A percentile compares a stretch with the other conserved stretches of the same genome.
phyloP scores from a whole-genome alignment of 2,888 invertebrate genomes.

The Rambutsinella grinnellia region DNA sequence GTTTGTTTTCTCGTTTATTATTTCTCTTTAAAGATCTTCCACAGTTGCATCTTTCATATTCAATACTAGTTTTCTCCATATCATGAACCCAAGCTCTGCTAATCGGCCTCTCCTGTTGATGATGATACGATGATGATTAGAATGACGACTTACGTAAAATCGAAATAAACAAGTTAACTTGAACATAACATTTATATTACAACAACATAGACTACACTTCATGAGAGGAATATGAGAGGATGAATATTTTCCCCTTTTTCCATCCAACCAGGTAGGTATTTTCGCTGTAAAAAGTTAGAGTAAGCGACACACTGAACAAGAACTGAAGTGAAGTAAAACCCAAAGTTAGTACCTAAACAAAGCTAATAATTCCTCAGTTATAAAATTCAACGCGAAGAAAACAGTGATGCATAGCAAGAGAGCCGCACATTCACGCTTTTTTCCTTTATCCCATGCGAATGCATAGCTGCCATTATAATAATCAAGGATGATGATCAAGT shows the following conservation, averaged over 20 bases:
- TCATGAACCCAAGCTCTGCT: no score
- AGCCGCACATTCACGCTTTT: background rate
- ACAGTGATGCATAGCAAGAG: background rate
- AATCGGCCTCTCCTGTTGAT: no score
- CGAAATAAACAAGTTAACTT: constrained; percentile 54
- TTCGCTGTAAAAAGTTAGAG: background rate
- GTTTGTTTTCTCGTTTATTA: no score
- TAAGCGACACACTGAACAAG: background rate
- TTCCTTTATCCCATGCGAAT: background rate
- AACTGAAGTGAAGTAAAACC: background rate
- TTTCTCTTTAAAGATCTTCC: no score
- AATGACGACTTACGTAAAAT: constrained; percentile 39
- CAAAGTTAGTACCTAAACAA: background rate
- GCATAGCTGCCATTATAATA: constrained; percentile 29
- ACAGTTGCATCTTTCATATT: no score
- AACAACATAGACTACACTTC: constrained; percentile 40
- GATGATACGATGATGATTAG: background rate
- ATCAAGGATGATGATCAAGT: constrained; percentile 20
- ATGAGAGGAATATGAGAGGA: constrained; percentile 9
- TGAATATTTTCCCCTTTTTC: background rate
- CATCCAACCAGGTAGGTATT: background rate
- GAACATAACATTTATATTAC: constrained; percentile 50
- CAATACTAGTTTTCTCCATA: no score
- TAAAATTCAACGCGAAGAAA: background rate
- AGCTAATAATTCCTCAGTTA: background rate